These are phyloP conservation scores for Halcyon chelicuti DNA, from an alignment of 2,797 vertebrate species.

Conservation along the genomic window DNA sequence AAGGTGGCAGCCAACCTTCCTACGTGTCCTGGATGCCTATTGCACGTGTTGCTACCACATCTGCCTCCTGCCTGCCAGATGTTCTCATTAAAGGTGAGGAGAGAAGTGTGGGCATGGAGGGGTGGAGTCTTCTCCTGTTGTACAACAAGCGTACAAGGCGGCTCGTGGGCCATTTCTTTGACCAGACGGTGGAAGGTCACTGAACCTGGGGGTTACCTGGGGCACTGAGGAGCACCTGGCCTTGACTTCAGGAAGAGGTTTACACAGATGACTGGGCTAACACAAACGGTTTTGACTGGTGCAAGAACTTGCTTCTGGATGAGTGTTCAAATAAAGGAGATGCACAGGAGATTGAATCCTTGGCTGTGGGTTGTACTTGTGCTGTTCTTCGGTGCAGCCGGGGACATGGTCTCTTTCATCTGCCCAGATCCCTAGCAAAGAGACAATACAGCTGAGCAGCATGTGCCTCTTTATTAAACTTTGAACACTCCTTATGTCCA, in stretches of 20 bases:
- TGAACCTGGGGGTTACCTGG: neutral
- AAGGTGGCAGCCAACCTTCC: neutral
- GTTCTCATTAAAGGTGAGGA: neutral
- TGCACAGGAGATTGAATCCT: neutral
- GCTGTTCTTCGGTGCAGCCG: neutral
- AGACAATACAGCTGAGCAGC: neutral
- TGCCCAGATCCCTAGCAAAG: neutral
- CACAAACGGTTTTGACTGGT: neutral
- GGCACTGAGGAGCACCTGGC: conserved; percentile 18
- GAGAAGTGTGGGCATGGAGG: neutral
- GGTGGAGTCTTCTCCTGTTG: neutral
- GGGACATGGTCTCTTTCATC: neutral
- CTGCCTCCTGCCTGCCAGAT: neutral
- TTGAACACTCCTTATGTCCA: neutral
- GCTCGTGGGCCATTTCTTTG: rapidly evolving
- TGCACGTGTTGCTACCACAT: neutral
- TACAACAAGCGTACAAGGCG: rapidly evolving
- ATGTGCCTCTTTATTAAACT: neutral
- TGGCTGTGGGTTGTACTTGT: neutral
- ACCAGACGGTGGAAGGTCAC: neutral
- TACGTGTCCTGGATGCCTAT: neutral
- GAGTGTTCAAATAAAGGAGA: neutral
- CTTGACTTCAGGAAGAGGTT: neutral
- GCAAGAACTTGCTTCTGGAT: neutral
- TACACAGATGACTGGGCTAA: neutral